Evolutionary conservation across 2,797 vertebrate species (phyloP), one percentile per base, ranked within the genome.

Genomic region (Erpetoichthys calabaricus): DNA sequence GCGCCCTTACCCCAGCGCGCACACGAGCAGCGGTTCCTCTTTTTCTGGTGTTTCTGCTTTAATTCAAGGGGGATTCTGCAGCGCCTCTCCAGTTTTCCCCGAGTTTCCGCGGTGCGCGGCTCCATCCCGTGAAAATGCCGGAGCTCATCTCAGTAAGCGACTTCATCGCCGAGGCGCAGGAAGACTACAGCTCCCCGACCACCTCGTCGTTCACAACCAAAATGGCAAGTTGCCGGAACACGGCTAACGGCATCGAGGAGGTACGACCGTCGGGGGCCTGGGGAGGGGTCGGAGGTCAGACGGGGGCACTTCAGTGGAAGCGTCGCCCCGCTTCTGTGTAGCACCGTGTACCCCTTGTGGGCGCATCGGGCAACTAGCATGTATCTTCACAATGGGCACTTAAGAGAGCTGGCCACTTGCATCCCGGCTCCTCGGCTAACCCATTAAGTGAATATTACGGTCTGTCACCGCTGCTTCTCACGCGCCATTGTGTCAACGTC

Each of bases 121-220:
- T 25, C 25, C 25, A 25, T 25, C 25, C 25, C 25, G 56, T 9
- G 58, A 60, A 62, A 59, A 75, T 77, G 79, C 74, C 69, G 5
- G 72, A 78, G 70, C 70, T 75, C 51, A 76, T 82, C 57, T 75
- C 70, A 0, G 79, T 77, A 55, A 45, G 69, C 1, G 70, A 84
- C 58, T 85, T 85, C 60, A 61, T 85, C 58, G 67, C 68, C 60
- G 73, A 74, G 68, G 72, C 62, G 0, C 70, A 71, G 69, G 76
- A 85, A 60, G 79, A 83, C 70, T 80, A 80, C 71, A 78, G 72
- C 68, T 84, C 75, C 0, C 78, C 78, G 44, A 81, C 74, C 59
- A 82, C 74, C 58, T 82, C 80, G 59, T 67, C 74, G 51, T 80
- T 81, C 4, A 45, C 60, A 66, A 75, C 65, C 41, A 69, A 66